Base-by-base conservation (phyloP, 2,113 vertebrate species). In the Calidris pugnax region DNA sequence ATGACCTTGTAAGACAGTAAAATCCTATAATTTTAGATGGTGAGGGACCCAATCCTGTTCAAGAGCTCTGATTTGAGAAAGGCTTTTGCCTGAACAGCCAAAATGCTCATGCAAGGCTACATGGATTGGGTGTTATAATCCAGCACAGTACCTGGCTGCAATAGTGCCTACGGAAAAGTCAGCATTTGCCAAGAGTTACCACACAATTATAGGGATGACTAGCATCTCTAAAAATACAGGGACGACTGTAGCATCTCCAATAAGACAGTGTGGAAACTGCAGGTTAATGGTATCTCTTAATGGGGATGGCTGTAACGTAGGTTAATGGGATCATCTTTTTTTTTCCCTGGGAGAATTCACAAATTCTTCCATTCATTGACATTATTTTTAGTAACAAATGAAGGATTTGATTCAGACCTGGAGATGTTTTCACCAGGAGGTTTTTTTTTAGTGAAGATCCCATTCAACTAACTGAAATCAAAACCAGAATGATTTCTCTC, bases 321-420 rank as follows among this genome's bases (percentile, higher is more conserved):
- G 94, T 94, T 97, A 96, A 97, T 96, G 89, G 97, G 91, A 96
- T 97, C 97, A 79, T 87, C 74, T 94, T 93, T 80, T 87, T 83
- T 89, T 90, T 87, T 93, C 56, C 93, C 86, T 89, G 21, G 89
- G 96, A 98, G 96, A 96, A 96, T 93, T 95, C 56, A 63, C 14
- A 7, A 62, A 90, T 94, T 95, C 93, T 95, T 93, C 89, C 83
- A 94, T 95, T 95, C 95, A 86, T 33, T 80, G 87, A 76, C 81
- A 87, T 77, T 95, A 95, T 96, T 95, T 97, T 97, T 96, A 93
- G 89, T 33, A 91, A 77, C 77, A 73, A 89, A 87, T 35, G 89
- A 85, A 92, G 57, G 48, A 82, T 69, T 50, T 85, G 69, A 90
- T 87, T 91, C 78, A 7, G 21, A 89, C 67, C 67, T 9, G 30